Evolutionary conservation across 2,113 vertebrate species (phyloP), one percentile per base, ranked within the genome.

Genomic region (Halcyon senegalensis): DNA sequence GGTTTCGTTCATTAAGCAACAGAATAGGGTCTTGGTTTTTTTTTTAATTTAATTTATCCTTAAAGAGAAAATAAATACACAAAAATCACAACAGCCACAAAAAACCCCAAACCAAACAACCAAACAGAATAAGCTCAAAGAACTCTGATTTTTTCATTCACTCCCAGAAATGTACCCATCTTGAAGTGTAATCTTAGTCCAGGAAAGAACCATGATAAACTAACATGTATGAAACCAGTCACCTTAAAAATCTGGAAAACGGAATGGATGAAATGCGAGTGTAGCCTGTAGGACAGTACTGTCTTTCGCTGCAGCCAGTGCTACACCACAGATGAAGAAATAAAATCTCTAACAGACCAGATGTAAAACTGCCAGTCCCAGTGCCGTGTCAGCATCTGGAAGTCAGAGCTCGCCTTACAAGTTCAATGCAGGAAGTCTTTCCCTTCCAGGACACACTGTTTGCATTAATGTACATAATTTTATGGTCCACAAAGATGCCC

Each of bases 21-120:
- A 67, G 41, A 93, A 76, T 60, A 95, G 84, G 79, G 53, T 90
- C 77, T 89, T 90, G 56, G 50, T 24, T 7, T 25, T 25, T 51
- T 39, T 80, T 84, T 84, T 67, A 64, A 83, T 96, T 96, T 92
- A 94, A 87, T 97, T 95, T 79, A 66, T 55, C 75, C 20, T 86
- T 74, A 72, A 83, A 93, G 70, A 78, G 43, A 91, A 96, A 95
- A 93, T 78, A 64, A 87, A 93, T 68, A 92, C 35, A 93, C 66
- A 94, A 67, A 59, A 41, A 41, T 24, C 5, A 2, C 44, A 75
- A 37, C 25, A 70, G 31, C 10, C 39, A 84, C n/a, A 46, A 33
- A 19, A 58, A 63, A 20, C 18, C 20, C 46, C 46, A 48, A 48
- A 19, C 46, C 48, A 48, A 48, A 48, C 48, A 48, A 48, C 19